Percentiles rank a stretch among this genome's conserved stretches.
Evolutionary conservation across 2,113 vertebrate genomes (phyloP).

Genomic region (Microtus montanus): DNA sequence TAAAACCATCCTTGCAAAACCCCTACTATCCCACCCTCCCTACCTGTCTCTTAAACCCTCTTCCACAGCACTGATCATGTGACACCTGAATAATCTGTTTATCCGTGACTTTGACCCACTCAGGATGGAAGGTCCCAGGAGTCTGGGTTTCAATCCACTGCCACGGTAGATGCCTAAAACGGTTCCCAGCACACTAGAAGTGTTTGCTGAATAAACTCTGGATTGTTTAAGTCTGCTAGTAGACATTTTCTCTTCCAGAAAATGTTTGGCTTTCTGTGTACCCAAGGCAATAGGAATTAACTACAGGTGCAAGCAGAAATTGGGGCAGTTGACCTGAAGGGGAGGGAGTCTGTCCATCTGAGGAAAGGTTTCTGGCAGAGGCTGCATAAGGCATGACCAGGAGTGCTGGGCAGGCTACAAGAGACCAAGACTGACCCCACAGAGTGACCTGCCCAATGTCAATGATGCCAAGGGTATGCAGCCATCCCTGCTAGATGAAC

Average conservation of each 20-base stretch:
- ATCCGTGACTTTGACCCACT: background rate
- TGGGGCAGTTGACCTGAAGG: background rate
- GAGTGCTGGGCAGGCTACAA: too few species aligned
- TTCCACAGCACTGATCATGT: background rate
- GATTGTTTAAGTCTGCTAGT: background rate
- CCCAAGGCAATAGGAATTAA: background rate
- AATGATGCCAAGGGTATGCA: background rate
- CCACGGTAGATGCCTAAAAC: background rate
- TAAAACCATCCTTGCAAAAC: too few species aligned
- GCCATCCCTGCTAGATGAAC: background rate
- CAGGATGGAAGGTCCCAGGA: background rate
- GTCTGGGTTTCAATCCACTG: background rate
- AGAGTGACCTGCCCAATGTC: background rate
- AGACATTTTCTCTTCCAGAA: conserved; percentile 1
- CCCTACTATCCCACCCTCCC: too few species aligned
- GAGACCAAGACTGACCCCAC: background rate
- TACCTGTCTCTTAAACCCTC: accelerated
- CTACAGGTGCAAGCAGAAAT: background rate
- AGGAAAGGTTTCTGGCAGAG: background rate
- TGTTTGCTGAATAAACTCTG: background rate
- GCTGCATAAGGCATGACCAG: background rate
- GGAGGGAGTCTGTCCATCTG: background rate
- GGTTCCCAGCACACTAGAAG: background rate
- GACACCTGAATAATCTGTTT: background rate
- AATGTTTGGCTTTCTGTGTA: conserved; percentile 3